Percentiles rank a stretch among this genome's conserved stretches.
Evolutionary conservation across 2,797 vertebrate genomes (phyloP).

Genomic region (Chelon labrosus): DNA sequence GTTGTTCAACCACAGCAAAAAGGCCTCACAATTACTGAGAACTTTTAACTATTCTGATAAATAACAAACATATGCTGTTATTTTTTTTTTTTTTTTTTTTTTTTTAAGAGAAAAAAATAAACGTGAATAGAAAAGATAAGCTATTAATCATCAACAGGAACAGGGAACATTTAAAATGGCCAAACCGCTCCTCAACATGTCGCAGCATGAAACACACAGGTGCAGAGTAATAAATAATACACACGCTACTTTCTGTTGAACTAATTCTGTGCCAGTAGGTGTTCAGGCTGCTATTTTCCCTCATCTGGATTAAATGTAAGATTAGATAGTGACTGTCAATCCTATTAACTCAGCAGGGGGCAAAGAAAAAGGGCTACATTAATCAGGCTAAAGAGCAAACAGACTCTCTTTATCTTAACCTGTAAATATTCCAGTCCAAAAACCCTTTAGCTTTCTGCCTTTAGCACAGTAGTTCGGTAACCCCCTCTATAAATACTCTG

Average conservation of each 20-base stretch:
- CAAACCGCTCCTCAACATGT: constrained; percentile 26
- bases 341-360: constrained; percentile 70
- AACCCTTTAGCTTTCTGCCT: neutral
- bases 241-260: neutral
- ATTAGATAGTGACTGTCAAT: constrained; percentile 50
- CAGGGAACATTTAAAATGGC: neutral
- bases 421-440: constrained; percentile 28
- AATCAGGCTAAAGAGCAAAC: constrained; percentile 29
- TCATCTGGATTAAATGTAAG: constrained; percentile 68
- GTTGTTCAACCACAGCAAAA: constrained; percentile 30
- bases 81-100: neutral
- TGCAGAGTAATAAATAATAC: neutral
- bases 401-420: constrained; percentile 1
- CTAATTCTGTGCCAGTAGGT: constrained; percentile 11
- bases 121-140: neutral
- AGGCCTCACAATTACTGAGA: constrained; percentile 6
- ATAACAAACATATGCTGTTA: constrained; percentile 30
- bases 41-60: constrained; percentile 39
- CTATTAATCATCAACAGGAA: constrained; percentile 21
- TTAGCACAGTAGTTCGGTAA: constrained; percentile 4
- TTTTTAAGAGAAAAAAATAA: neutral
- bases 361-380: constrained; percentile 42
- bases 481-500: constrained; percentile 1
- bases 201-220: constrained; percentile 14
- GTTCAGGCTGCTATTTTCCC: constrained; percentile 29